These are phyloP conservation scores for Metacarcinus magister DNA, from an alignment of 2,888 invertebrate species.

Conservation along the genomic window DNA sequence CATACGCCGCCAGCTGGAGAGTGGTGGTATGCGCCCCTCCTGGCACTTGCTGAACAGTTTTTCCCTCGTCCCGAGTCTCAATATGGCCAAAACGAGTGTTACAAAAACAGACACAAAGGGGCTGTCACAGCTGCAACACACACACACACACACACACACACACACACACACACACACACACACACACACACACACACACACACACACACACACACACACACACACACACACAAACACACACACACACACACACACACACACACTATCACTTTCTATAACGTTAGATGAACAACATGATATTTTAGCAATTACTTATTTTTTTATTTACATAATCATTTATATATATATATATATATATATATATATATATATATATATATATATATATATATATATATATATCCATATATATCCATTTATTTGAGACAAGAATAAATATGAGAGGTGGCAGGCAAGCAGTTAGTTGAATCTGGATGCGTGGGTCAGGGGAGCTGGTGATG, in stretches of 20 bases:
- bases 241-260: background rate
- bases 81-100: background rate
- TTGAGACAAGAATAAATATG: background rate
- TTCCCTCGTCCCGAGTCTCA: background rate
- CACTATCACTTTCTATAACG: background rate
- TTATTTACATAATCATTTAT: background rate
- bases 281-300: background rate
- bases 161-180: slow-evolving; percentile 56
- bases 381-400: background rate
- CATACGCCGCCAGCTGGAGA: background rate
- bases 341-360: background rate
- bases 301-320: background rate
- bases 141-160: background rate
- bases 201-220: slow-evolving; percentile 61
- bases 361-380: too few relatives aligned
- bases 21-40: background rate
- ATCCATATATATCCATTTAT: background rate
- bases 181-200: slow-evolving; percentile 61
- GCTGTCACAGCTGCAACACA: background rate
- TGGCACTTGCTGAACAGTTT: background rate
- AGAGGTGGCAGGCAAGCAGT: background rate
- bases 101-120: background rate
- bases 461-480: background rate
- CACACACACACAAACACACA: too few relatives aligned
- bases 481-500: background rate